Evolutionary conservation across 2,113 vertebrate genomes (phyloP).

Genomic region (Semnornis frantzii): DNA sequence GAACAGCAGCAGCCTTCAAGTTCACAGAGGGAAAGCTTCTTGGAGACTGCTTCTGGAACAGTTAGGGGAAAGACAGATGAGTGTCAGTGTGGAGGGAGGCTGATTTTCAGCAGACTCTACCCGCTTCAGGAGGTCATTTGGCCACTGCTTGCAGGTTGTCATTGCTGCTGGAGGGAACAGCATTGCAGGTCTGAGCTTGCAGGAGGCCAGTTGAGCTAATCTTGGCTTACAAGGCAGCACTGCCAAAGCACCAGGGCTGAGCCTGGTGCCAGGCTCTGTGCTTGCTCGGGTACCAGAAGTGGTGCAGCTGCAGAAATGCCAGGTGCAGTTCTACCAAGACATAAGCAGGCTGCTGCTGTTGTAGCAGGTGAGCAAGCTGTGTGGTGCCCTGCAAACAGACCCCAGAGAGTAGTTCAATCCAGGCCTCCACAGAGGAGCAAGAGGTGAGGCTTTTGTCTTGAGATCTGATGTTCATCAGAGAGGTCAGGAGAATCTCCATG

Average conservation of each 20-base stretch:
- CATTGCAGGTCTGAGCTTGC: background rate
- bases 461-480: background rate
- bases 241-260: background rate
- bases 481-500: background rate
- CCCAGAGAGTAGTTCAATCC: accelerated
- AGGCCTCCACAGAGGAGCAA: background rate
- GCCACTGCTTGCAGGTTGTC: background rate
- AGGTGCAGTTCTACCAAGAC: background rate
- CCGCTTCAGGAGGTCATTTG: background rate
- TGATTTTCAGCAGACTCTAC: background rate
- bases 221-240: background rate
- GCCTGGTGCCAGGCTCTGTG: background rate
- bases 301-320: background rate
- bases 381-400: background rate
- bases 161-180: background rate
- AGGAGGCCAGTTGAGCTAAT: background rate
- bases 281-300: accelerated
- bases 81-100: background rate
- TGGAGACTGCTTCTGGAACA: background rate
- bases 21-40: background rate
- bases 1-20: background rate
- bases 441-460: background rate
- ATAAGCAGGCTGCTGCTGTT: background rate
- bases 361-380: background rate
- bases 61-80: background rate